Evolutionary conservation across 37 sponge, comb jelly and placozoan genomes (phyloP), one percentile per base, ranked within the genome.

Genomic region (Mnemiopsis leidyi): DNA sequence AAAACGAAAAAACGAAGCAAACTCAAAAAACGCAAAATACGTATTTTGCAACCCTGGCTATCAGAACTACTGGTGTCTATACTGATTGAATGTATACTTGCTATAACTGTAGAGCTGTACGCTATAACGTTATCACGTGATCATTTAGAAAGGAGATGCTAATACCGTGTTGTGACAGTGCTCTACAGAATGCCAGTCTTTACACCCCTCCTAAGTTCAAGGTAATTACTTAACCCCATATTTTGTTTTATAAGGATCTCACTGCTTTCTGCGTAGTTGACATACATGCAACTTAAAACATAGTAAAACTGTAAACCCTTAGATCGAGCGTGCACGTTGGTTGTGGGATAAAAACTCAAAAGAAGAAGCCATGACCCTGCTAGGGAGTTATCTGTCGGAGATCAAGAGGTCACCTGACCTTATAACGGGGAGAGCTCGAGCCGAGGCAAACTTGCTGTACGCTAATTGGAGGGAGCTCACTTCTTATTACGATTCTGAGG

Each of bases 151-250:
- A 82, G 82, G 82, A 31, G 36, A 82, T 35, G 82, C 30, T 82
- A 37, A 82, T 82, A 35, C 82, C 82, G 5, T 82, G 82, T 82
- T 82, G 82, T 82, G 82, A 82, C 23, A 34, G 30, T 34, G 82
- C 82, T 82, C 82, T 82, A 31, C 37, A 82, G 38, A 82, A 82
- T 34, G 82, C 82, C 7, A 34, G 23, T 23, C 82, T 36, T 1
- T 82, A 82, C 82, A 82, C 21, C 82, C 82, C 82, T 9, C 38
- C 82, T 7, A 31, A 82, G 31, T 82, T 35, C 82, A 82, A 82
- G 82, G 82, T 82, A 82, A 18, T 48, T 48, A 18, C 9, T 48
- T 13, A 48, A n/a, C n/a, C n/a, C n/a, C n/a, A n/a, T n/a, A n/a
- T n/a, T n/a, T n/a, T n/a, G n/a, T n/a, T n/a, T n/a, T n/a, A n/a